Percentiles rank a stretch among this genome's conserved stretches.
Conservation (phyloP, 2,113 vertebrate genomes). For the Siniperca knerii region DNA sequence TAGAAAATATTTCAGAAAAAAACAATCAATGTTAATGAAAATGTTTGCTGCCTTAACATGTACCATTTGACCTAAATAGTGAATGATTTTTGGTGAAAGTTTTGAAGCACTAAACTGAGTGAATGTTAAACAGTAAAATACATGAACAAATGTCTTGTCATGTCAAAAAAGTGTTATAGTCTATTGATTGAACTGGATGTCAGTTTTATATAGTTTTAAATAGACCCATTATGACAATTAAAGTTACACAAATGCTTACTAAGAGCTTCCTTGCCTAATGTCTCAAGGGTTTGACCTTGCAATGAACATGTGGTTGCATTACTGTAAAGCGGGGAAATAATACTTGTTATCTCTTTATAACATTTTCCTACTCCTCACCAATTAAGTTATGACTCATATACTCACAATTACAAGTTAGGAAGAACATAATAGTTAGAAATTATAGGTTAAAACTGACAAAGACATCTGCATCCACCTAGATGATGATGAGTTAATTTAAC, state of each 20-base stretch:
- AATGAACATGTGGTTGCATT: conserved; percentile 14
- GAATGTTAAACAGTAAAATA: neutral
- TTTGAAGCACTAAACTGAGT: neutral
- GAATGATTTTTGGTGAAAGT: neutral
- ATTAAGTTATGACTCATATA: conserved; percentile 50
- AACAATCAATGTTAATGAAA: neutral
- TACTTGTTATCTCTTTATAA: neutral
- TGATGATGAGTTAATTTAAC: conserved; percentile 32
- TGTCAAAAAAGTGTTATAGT: neutral
- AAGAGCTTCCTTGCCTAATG: neutral
- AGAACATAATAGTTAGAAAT: conserved; percentile 38
- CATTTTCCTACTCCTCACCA: conserved; percentile 18
- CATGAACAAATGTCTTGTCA: neutral
- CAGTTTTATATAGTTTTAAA: conserved; percentile 5
- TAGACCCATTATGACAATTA: conserved; percentile 21
- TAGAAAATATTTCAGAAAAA: neutral
- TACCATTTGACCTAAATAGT: neutral
- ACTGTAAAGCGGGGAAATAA: conserved; percentile 49
- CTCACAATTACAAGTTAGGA: conserved; percentile 50
- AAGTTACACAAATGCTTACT: conserved; percentile 31
- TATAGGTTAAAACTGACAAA: conserved; percentile 30
- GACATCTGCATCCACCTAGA: conserved; percentile 25
- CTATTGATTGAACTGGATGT: neutral
- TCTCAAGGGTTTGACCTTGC: conserved; percentile 3
- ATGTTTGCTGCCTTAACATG: neutral